These are phyloP conservation scores for Trichopoda pennipes DNA, from an alignment of 2,888 invertebrate species.

Conservation along the genomic window DNA sequence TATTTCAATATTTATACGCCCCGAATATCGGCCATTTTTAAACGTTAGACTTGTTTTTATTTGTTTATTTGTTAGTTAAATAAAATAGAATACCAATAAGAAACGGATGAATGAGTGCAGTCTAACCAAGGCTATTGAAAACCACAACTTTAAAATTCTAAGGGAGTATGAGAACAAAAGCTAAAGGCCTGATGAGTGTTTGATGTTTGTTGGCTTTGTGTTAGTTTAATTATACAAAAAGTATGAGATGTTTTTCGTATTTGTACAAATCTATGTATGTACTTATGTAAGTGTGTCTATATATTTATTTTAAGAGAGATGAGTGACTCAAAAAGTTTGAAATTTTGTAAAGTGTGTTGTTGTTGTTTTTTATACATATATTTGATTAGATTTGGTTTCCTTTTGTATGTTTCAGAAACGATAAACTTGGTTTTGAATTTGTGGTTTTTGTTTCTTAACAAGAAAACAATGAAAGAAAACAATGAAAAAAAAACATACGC, in stretches of 20 bases:
- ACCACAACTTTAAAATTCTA: conserved; percentile 18
- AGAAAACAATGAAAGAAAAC: neutral
- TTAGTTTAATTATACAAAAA: conserved; percentile 19
- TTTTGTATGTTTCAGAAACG: conserved; percentile 44
- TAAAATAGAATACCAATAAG: conserved; percentile 69
- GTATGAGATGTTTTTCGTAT: neutral
- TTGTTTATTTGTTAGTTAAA: conserved; percentile 24
- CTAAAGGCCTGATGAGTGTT: neutral
- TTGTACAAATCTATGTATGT: neutral
- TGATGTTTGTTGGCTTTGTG: too few relatives aligned
- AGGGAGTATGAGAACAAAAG: conserved; percentile 38
- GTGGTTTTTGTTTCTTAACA: conserved; percentile 38
- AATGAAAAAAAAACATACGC: neutral
- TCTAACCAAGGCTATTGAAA: conserved; percentile 40
- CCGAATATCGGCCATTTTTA: conserved; percentile 61
- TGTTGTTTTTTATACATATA: conserved; percentile 9
- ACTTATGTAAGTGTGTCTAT: too few relatives aligned
- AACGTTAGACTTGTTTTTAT: neutral
- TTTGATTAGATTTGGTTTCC: conserved; percentile 7
- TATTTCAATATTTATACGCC: conserved; percentile 10
- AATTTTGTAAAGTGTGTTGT: conserved; percentile 36
- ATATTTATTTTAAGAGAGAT: conserved; percentile 48
- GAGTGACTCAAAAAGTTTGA: conserved; percentile 61
- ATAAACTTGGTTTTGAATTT: conserved; percentile 42
- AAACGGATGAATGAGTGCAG: conserved; percentile 67